Evolutionary conservation across 23 tunicate genomes (phyloP).

Genomic region (Botrylloides violaceus): DNA sequence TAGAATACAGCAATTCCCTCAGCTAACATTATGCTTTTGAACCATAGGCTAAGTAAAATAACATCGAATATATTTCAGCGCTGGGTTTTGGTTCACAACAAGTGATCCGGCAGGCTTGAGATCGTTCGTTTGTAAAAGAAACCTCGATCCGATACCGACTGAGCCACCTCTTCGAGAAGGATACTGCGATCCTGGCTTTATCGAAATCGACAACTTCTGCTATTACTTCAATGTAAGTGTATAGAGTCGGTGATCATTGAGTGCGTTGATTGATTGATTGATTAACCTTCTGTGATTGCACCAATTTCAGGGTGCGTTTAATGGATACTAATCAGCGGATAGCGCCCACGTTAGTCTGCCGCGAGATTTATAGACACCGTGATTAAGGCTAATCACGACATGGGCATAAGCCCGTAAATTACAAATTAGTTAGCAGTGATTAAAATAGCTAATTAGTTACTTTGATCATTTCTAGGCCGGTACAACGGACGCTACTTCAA

Average conservation of each 20-base stretch:
- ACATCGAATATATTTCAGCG: background rate
- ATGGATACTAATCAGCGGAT: background rate
- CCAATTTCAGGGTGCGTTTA: background rate
- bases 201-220: conserved; percentile 33
- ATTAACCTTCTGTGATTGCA: background rate
- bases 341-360: too few species aligned
- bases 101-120: conserved; percentile 11
- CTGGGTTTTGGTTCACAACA: background rate
- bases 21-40: too few species aligned
- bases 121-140: conserved; percentile 58
- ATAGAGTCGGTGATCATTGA: background rate
- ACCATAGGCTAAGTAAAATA: background rate
- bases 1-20: too few species aligned
- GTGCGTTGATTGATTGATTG: background rate
- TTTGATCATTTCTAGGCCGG: background rate
- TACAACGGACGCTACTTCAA: conserved; percentile 9
- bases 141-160: conserved; percentile 47
- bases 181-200: conserved; percentile 47
- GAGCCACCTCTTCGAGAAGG: conserved; percentile 47
- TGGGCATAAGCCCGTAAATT: too few species aligned
- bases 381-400: too few species aligned
- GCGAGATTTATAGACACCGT: too few species aligned
- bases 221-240: conserved; percentile 55
- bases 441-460: background rate
- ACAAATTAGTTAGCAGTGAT: too few species aligned